A percentile compares a stretch with the other conserved stretches of the same genome.
Conservation (phyloP, 2,113 vertebrate genomes). For the Xenopus tropicalis region DNA sequence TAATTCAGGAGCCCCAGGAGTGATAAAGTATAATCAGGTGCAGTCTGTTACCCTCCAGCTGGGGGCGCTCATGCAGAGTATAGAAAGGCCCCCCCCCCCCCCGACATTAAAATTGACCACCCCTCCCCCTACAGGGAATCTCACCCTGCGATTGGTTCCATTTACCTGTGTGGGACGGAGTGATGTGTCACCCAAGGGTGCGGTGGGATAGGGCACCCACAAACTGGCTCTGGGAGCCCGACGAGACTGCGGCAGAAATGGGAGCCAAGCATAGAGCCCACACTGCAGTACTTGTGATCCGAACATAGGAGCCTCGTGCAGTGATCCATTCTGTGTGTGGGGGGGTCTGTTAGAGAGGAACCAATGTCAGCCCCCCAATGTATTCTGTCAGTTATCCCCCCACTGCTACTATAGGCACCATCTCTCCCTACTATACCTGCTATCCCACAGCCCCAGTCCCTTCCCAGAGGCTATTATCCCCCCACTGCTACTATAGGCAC, state of each 20-base stretch:
- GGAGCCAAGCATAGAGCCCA: conserved; percentile 34
- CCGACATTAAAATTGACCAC: neutral
- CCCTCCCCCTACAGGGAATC: conserved; percentile 2
- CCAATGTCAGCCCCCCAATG: neutral
- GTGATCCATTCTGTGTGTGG: conserved; percentile 45
- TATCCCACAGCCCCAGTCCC: too few relatives aligned
- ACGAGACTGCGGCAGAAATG: neutral
- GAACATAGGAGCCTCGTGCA: conserved; percentile 18
- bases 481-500: too few relatives aligned
- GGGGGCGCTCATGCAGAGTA: too few relatives aligned
- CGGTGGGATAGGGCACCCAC: conserved; percentile 20
- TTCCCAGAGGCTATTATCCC: too few relatives aligned
- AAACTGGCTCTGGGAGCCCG: conserved; percentile 27
- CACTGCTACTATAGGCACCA: too few relatives aligned
- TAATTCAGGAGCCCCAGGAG: too few relatives aligned
- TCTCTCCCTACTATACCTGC: too few relatives aligned
- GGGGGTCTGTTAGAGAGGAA: neutral
- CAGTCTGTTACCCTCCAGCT: too few relatives aligned
- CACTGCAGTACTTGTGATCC: conserved; percentile 54
- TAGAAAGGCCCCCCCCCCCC: too few relatives aligned
- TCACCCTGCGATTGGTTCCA: neutral
- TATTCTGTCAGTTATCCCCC: too few relatives aligned
- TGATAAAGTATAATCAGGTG: too few relatives aligned
- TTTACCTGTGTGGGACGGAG: conserved; percentile 1
- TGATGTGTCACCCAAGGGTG: conserved; percentile 31